phyloP scores from a whole-genome alignment of 2,797 vertebrate genomes.

The Enteromius thamalakanensis region DNA sequence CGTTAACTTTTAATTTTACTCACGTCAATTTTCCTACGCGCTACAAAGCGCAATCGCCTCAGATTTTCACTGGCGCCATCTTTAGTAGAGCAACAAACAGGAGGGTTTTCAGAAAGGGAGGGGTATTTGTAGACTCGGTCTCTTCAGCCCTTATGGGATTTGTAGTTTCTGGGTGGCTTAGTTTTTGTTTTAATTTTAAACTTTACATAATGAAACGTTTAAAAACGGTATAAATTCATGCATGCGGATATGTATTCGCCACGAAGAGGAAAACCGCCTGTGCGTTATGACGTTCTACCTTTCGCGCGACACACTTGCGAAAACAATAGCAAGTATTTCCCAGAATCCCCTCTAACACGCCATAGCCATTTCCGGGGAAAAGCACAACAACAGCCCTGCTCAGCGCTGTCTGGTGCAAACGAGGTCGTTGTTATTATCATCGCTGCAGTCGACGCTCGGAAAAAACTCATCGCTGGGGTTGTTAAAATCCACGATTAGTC shows the following conservation, averaged over 20 bases:
- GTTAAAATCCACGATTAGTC: conserved; percentile 74
- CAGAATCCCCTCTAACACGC: conserved; percentile 24
- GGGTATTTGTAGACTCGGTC: conserved; percentile 62
- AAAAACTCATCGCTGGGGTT: conserved; percentile 71
- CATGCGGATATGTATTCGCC: neutral
- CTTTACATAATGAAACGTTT: neutral
- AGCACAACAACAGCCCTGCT: neutral
- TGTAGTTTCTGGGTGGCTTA: conserved; percentile 68
- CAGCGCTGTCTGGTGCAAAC: conserved; percentile 21
- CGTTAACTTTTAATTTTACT: conserved; percentile 66
- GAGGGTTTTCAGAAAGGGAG: conserved; percentile 63
- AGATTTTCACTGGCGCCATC: conserved; percentile 83
- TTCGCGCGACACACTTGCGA: neutral
- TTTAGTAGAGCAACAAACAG: conserved; percentile 81
- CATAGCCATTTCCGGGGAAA: conserved; percentile 3
- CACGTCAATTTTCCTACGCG: conserved; percentile 69
- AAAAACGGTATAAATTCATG: neutral
- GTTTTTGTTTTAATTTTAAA: neutral
- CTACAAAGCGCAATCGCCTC: conserved; percentile 77
- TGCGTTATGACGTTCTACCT: neutral
- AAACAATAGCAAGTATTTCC: conserved; percentile 66
- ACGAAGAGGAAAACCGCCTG: neutral
- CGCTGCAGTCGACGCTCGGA: conserved; percentile 63
- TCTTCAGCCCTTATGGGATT: conserved; percentile 61
- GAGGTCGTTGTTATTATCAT: conserved; percentile 73